phyloP scores from a whole-genome alignment of 1,140 invertebrate genomes.

The Drosophila busckii region DNA sequence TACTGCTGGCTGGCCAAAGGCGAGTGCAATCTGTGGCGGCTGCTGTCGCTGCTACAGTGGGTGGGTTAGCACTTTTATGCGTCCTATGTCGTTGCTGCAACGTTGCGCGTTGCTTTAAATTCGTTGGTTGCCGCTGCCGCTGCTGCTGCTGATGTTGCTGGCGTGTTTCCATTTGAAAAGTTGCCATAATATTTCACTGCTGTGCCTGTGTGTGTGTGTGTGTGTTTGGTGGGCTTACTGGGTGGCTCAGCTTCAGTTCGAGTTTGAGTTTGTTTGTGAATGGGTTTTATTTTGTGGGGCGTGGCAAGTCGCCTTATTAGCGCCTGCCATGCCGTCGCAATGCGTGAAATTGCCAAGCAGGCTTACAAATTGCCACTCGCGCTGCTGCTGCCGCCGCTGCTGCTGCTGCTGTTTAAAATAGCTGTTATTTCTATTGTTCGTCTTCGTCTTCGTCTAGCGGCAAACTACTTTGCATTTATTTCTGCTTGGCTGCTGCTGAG shows the following conservation, averaged over 20 bases:
- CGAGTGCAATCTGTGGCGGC: constrained; percentile 31
- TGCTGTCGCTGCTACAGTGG: constrained; percentile 26
- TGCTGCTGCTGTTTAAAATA: neutral
- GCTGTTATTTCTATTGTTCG: neutral
- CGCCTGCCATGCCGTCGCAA: constrained; percentile 66
- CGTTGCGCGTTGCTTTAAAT: constrained; percentile 67
- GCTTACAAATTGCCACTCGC: constrained; percentile 24
- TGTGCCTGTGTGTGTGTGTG: constrained; percentile 30
- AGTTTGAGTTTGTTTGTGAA: constrained; percentile 39
- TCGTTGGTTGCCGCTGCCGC: constrained; percentile 52
- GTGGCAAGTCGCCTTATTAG: constrained; percentile 65
- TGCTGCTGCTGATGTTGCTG: constrained; percentile 47
- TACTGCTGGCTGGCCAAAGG: constrained; percentile 33
- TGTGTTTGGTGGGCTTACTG: constrained; percentile 10
- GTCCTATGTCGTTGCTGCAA: constrained; percentile 15
- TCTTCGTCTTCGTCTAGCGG: neutral
- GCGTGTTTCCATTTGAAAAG: constrained; percentile 72
- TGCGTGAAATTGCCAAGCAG: constrained; percentile 61
- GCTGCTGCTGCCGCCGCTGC: neutral
- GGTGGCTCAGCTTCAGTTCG: neutral
- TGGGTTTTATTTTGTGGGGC: constrained; percentile 44
- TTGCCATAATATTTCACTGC: constrained; percentile 72
- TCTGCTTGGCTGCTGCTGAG: constrained; percentile 63
- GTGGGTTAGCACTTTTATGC: constrained; percentile 11
- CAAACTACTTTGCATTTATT: constrained; percentile 71